Conservation (phyloP, 2,113 vertebrate species). For the human region GRCh38 chr11:46019001-46019500, state of each 20-base stretch:
- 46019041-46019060: conserved; percentile 44
- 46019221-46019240: conserved; percentile 70
- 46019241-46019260: conserved; percentile 77
- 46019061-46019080: conserved; percentile 44
- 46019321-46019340: conserved; percentile 76
- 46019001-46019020: conserved; percentile 60
- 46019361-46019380: conserved; percentile 58
- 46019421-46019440: conserved; percentile 41
- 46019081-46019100: neutral
- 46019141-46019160: conserved; percentile 70
- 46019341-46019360: conserved; percentile 64
- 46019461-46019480: neutral
- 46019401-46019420: conserved; percentile 42
- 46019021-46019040: conserved; percentile 36
- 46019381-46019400: conserved; percentile 43
- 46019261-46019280: conserved; percentile 81
- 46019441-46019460: neutral
- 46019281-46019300: conserved; percentile 80
- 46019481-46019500: neutral
- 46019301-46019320: conserved; percentile 80
- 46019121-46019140: conserved; percentile 47
- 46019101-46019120: conserved; percentile 50
- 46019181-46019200: conserved; percentile 70
- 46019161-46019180: conserved; percentile 74
- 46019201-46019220: conserved; percentile 74